A percentile compares a stretch with the other conserved stretches of the same genome.
These are phyloP conservation scores for Pteronotus mesoamericanus DNA, from an alignment of 2,797 vertebrate species.

Conservation along the genomic window DNA sequence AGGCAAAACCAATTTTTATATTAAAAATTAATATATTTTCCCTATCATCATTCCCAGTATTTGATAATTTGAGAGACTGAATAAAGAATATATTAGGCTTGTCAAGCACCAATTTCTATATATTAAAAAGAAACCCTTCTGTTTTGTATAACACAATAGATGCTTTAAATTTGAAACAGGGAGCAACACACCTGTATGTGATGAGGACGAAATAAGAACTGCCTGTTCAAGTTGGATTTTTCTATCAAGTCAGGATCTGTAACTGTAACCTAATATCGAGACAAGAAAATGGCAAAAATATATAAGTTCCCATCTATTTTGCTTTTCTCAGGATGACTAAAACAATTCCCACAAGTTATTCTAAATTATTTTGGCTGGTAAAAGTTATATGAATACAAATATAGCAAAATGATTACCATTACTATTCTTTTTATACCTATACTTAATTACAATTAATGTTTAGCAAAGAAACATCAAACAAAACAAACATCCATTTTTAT, in stretches of 20 bases:
- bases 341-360: neutral
- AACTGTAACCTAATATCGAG: constrained; percentile 88
- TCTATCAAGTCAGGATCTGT: constrained; percentile 99
- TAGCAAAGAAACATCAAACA: neutral
- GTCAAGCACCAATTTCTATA: neutral
- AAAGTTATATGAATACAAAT: neutral
- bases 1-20: neutral
- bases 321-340: constrained; percentile 20
- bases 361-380: constrained; percentile 23
- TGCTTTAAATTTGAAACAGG: neutral
- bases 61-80: constrained; percentile 3
- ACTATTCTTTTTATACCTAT: neutral
- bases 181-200: constrained; percentile 92
- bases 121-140: constrained; percentile 21
- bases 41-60: neutral
- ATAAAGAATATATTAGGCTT: neutral
- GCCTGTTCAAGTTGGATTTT: constrained; percentile 98
- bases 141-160: neutral
- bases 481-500: neutral
- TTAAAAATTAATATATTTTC: constrained; percentile 23
- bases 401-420: neutral
- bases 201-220: constrained; percentile 97
- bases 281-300: constrained; percentile 50
- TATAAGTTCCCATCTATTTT: constrained; percentile 4
- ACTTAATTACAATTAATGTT: constrained; percentile 21